Evolutionary conservation across 2,113 vertebrate species (phyloP), one percentile per base, ranked within the genome.

Genomic region (Cairina moschata): DNA sequence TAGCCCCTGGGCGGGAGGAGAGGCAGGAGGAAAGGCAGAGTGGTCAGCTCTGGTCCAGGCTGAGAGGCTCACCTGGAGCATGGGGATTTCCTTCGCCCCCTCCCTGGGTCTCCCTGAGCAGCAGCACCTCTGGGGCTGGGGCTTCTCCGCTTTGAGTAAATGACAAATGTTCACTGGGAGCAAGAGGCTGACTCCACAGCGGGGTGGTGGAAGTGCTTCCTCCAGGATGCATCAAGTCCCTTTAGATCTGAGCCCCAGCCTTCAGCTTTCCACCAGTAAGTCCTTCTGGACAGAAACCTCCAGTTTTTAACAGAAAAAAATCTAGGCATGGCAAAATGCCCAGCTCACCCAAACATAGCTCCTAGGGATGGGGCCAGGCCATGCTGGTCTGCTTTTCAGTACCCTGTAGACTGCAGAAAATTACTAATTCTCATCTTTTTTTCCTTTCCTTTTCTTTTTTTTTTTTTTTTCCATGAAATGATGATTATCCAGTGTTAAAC

Each of bases 401-500:
- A 54, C 75, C 59, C 63, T 42, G 31, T 59, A 84, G 62, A 62
- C 78, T n/a, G 40, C 38, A 83, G 83, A 90, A 90, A 95, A 94
- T 88, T 34, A 83, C 38, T 72, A 46, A 80, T 77, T 42, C 58
- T 90, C 42, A 1, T 77, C 88, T 32, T 79, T 72, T 81, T 88
- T 73, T 85, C 71, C 86, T n/a, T 79, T 72, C 13, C 40, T 13
- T 40, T 38, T 9, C 36, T 81, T n/a, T 88, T 73, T 84, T 31
- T 20, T 77, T 91, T n/a, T 79, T 72, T 78, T 88, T 66, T 82
- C 21, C 81, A 62, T 86, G 90, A 88, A 95, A 74, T 71, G 50
- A 29, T 79, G 38, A 80, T 95, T 88, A 69, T 32, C 40, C 50
- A 66, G 14, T 36, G 25, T 62, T 85, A 83, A 91, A 92, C 29